Conservation (phyloP, 2,797 vertebrate genomes). For the Brachyalestes nurse region DNA sequence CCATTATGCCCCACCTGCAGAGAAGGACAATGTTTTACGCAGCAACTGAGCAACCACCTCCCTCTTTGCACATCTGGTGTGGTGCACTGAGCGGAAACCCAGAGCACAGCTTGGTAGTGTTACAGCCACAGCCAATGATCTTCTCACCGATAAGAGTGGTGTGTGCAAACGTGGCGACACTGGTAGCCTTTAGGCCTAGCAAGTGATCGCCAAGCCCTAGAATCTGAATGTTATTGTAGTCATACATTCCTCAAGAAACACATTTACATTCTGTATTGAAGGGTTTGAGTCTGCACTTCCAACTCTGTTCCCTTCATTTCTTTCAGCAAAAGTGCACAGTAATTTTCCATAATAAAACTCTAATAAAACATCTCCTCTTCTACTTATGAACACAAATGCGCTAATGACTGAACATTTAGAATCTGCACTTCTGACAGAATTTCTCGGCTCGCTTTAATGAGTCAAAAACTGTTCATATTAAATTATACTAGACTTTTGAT, state of each 20-base stretch:
- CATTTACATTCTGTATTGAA: too few species aligned
- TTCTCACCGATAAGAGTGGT: neutral
- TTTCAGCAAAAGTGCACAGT: too few species aligned
- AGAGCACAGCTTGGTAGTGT: constrained; percentile 5
- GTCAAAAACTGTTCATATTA: neutral
- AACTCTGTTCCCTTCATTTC: too few species aligned
- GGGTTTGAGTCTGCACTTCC: too few species aligned
- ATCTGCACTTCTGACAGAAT: neutral
- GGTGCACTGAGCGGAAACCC: neutral
- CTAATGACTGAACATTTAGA: neutral
- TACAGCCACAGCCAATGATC: neutral
- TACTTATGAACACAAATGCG: too few species aligned
- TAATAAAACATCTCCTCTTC: too few species aligned
- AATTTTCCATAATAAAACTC: too few species aligned
- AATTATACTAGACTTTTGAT: neutral
- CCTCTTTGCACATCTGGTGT: constrained; percentile 24
- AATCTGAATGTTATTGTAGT: too few species aligned
- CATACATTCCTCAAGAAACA: too few species aligned
- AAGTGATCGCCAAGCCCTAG: too few species aligned
- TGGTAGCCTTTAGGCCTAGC: neutral
- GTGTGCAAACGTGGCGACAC: neutral
- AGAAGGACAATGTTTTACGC: constrained; percentile 42
- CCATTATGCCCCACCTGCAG: constrained; percentile 50
- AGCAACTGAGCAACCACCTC: constrained; percentile 20
- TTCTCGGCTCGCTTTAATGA: neutral